These are phyloP conservation scores for Eilema sororculum DNA, from an alignment of 2,888 invertebrate species.

Conservation along the genomic window DNA sequence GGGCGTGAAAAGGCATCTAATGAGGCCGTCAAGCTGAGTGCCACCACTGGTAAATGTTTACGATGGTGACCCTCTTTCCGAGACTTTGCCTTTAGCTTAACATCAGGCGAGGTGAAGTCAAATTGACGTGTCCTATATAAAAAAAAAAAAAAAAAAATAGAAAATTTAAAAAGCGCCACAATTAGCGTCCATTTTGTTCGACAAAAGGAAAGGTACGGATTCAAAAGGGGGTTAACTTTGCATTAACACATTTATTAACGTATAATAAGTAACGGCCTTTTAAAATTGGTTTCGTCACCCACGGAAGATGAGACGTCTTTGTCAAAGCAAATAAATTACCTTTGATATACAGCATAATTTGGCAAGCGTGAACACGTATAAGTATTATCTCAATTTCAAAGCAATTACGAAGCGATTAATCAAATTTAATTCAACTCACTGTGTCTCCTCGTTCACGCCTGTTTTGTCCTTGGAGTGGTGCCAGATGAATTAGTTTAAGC, in stretches of 20 bases:
- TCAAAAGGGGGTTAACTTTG: neutral
- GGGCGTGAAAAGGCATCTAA: no score
- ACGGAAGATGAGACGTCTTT: neutral
- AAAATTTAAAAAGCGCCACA: no score
- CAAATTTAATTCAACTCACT: slow-evolving; percentile 43
- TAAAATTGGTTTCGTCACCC: neutral
- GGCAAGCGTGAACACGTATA: slow-evolving; percentile 9
- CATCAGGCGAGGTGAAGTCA: no score
- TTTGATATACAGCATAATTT: slow-evolving; percentile 8
- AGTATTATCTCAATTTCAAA: slow-evolving; percentile 32
- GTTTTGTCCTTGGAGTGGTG: slow-evolving; percentile 45
- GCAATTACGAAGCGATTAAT: slow-evolving; percentile 45
- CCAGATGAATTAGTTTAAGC: slow-evolving; percentile 49
- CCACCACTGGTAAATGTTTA: no score
- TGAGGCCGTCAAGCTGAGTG: no score
- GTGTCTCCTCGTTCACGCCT: slow-evolving; percentile 26
- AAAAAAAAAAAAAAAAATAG: no score
- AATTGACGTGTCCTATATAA: no score
- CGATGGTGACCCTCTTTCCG: no score
- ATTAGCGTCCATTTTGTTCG: no score
- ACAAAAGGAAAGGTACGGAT: neutral
- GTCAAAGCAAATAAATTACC: slow-evolving; percentile 10
- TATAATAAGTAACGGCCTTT: neutral
- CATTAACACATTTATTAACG: neutral
- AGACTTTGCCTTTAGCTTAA: no score